phyloP scores from a whole-genome alignment of 1,140 invertebrate genomes.

The Thalassaphorura encarpata region DNA sequence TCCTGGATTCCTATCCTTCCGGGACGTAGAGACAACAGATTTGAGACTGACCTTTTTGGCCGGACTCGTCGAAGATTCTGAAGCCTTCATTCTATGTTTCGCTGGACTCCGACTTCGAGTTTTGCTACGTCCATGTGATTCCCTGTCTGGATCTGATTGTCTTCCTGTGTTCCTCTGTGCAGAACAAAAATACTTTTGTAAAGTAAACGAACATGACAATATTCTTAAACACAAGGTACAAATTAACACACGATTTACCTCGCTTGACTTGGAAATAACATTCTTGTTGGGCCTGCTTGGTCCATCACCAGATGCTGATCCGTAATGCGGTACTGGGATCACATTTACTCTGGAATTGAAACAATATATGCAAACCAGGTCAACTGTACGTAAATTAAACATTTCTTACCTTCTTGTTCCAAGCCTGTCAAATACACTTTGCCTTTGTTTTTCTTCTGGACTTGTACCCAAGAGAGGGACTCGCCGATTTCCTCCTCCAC shows the following conservation, averaged over 20 bases:
- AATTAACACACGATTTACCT: neutral
- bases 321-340: neutral
- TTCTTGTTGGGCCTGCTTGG: neutral
- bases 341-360: neutral
- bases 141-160: too few relatives aligned
- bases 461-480: too few relatives aligned
- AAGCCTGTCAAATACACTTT: constrained; percentile 28
- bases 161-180: too few relatives aligned
- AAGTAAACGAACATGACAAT: too few relatives aligned
- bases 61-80: neutral
- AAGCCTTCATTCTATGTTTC: constrained; percentile 1
- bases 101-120: neutral
- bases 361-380: neutral
- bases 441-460: constrained; percentile 20
- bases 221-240: neutral
- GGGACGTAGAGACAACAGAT: too few relatives aligned
- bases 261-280: neutral
- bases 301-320: neutral
- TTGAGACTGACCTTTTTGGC: too few relatives aligned
- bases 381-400: neutral
- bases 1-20: neutral
- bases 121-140: neutral
- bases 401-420: constrained; percentile 14
- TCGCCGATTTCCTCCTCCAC: too few relatives aligned
- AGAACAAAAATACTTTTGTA: too few relatives aligned